These are phyloP conservation scores for Holacanthella duospinosa DNA, from an alignment of 2,888 invertebrate species.

Conservation along the genomic window DNA sequence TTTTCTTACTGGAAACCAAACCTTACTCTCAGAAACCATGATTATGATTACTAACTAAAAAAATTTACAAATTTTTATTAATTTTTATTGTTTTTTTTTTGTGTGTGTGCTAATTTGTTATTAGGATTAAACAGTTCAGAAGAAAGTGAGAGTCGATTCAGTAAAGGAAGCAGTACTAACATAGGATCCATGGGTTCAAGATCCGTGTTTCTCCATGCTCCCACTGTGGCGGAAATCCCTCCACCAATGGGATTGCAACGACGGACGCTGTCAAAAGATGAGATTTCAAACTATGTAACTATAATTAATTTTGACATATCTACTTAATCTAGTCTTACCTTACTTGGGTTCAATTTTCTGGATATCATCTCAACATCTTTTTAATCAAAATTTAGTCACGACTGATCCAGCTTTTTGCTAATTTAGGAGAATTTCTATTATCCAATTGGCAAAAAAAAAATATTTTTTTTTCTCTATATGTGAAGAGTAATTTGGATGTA, in stretches of 20 bases:
- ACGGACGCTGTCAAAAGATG: constrained; percentile 22
- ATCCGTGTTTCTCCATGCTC: constrained; percentile 38
- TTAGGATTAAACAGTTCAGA: constrained; percentile 23
- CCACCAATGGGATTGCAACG: constrained; percentile 20
- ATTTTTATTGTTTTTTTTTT: not conserved
- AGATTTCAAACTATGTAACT: constrained; percentile 25
- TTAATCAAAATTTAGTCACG: not conserved
- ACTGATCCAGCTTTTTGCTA: not conserved
- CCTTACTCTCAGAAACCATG: no score
- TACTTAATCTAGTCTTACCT: not conserved
- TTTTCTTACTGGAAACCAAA: no score
- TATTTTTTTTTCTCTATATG: no score
- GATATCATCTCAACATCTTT: not conserved
- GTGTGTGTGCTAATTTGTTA: not conserved
- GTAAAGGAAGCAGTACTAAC: constrained; percentile 20
- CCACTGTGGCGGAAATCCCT: constrained; percentile 38
- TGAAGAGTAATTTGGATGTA: no score
- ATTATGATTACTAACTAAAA: no score
- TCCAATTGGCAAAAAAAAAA: no score
- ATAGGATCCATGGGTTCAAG: constrained; percentile 22
- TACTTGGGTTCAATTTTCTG: constrained; percentile 4
- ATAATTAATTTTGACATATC: no score
- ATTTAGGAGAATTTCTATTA: no score
- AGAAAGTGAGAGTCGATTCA: constrained; percentile 27
- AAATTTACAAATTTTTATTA: not conserved